A percentile compares a stretch with the other conserved stretches of the same genome.
phyloP scores from a whole-genome alignment of 2,888 invertebrate species.

The Protodeltote pygarga region DNA sequence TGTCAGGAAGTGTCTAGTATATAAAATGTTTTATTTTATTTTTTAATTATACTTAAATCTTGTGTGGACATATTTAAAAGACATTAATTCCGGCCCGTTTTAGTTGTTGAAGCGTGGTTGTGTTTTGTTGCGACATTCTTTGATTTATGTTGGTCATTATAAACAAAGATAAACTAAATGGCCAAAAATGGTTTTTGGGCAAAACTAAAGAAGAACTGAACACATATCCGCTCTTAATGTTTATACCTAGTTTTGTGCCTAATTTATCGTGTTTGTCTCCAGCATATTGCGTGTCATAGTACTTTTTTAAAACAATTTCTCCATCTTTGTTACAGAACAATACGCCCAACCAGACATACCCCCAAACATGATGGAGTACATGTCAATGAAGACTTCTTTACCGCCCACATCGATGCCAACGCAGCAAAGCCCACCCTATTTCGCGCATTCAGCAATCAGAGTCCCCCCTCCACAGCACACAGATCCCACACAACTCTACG shows the following conservation, averaged over 20 bases:
- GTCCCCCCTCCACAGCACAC: conserved; percentile 73
- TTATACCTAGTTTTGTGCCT: too few relatives aligned
- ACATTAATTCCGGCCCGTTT: conserved; percentile 35
- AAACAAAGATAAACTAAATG: conserved; percentile 1
- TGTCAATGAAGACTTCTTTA: conserved; percentile 74
- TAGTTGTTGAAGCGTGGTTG: conserved; percentile 17
- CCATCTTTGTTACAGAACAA: conserved; percentile 69
- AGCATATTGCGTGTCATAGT: too few relatives aligned
- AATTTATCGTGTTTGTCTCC: too few relatives aligned
- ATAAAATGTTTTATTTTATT: conserved; percentile 41
- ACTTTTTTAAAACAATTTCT: not conserved
- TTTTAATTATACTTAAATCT: conserved; percentile 56
- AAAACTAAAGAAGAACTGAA: too few relatives aligned
- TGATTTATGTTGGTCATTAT: conserved; percentile 21
- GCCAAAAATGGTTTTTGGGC: too few relatives aligned
- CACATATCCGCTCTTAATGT: too few relatives aligned
- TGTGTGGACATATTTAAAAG: conserved; percentile 39
- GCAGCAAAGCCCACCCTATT: conserved; percentile 73
- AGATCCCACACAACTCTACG: conserved; percentile 73
- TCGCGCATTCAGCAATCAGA: conserved; percentile 76
- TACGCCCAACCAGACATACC: conserved; percentile 74
- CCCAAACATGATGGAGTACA: conserved; percentile 79
- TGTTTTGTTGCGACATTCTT: conserved; percentile 24
- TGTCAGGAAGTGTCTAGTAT: conserved; percentile 52
- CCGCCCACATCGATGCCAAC: conserved; percentile 63